Conservation (phyloP, 2,888 invertebrate species). For the Clanis bilineata region DNA sequence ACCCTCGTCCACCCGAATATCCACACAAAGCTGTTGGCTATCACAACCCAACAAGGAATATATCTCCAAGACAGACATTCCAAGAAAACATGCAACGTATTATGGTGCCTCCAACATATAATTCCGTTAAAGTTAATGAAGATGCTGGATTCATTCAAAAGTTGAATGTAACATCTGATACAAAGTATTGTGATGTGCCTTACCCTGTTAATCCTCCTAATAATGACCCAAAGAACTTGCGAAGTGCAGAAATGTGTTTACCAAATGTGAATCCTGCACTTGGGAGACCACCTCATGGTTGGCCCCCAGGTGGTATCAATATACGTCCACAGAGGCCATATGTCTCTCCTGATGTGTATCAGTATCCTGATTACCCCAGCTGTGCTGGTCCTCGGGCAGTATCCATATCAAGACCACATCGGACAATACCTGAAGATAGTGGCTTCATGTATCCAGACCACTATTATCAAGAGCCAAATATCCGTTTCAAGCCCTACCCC, state of each 20-base stretch:
- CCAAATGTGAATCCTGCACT: constrained; percentile 54
- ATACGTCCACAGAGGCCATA: constrained; percentile 55
- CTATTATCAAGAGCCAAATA: constrained; percentile 62
- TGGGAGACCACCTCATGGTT: constrained; percentile 52
- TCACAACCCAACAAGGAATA: constrained; percentile 67
- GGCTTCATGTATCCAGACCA: constrained; percentile 59
- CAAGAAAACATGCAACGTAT: constrained; percentile 80
- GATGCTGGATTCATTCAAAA: constrained; percentile 54
- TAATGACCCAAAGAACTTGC: constrained; percentile 66
- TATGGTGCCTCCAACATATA: constrained; percentile 70
- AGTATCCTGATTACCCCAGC: constrained; percentile 64
- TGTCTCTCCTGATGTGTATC: constrained; percentile 64
- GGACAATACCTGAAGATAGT: constrained; percentile 57
- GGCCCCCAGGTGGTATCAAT: constrained; percentile 56
- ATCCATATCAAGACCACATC: constrained; percentile 53
- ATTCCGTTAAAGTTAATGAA: constrained; percentile 57
- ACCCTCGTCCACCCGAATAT: constrained; percentile 65
- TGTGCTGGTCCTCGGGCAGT: constrained; percentile 61
- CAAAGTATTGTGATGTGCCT: constrained; percentile 79
- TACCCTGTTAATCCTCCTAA: constrained; percentile 62
- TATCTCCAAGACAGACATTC: constrained; percentile 80
- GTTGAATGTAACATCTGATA: constrained; percentile 56
- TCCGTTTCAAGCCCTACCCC: constrained; percentile 73
- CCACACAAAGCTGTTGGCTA: constrained; percentile 59
- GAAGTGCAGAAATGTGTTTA: constrained; percentile 60